Conservation (phyloP, 2,888 invertebrate species). For the Harpalus rubripes region DNA sequence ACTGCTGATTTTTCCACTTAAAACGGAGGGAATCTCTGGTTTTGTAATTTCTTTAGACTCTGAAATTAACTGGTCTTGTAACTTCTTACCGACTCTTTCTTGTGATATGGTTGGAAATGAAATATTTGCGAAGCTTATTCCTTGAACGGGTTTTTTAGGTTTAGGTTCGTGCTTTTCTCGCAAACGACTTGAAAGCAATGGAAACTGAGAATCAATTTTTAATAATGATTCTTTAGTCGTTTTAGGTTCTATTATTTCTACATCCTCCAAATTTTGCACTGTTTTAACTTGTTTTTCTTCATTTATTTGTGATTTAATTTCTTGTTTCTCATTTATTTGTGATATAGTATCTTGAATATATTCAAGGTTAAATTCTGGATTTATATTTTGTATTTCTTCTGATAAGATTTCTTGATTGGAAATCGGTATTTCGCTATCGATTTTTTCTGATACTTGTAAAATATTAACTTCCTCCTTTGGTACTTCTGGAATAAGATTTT, state of each 20-base stretch:
- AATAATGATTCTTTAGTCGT: conserved; percentile 1
- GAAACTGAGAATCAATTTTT: conserved; percentile 18
- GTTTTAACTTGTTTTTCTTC: background rate
- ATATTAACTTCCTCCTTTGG: no score
- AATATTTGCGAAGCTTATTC: background rate
- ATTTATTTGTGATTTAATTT: no score
- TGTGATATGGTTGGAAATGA: conserved; percentile 19
- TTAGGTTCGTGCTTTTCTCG: conserved; percentile 26
- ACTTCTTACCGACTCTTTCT: conserved; percentile 9
- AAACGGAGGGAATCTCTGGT: background rate
- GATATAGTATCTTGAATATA: no score
- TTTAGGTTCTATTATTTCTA: background rate
- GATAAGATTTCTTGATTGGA: no score
- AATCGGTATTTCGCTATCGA: no score
- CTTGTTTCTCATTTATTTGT: no score
- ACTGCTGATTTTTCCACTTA: background rate
- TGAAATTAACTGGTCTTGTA: conserved; percentile 17
- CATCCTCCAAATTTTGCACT: background rate
- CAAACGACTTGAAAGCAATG: conserved; percentile 20
- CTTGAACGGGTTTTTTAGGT: background rate
- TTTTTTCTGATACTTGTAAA: no score
- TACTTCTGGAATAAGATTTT: no score
- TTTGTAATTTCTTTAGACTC: background rate
- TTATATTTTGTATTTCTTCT: no score
- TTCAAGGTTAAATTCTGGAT: no score